phyloP scores from a whole-genome alignment of 2,113 vertebrate species.

The Pimephales promelas region DNA sequence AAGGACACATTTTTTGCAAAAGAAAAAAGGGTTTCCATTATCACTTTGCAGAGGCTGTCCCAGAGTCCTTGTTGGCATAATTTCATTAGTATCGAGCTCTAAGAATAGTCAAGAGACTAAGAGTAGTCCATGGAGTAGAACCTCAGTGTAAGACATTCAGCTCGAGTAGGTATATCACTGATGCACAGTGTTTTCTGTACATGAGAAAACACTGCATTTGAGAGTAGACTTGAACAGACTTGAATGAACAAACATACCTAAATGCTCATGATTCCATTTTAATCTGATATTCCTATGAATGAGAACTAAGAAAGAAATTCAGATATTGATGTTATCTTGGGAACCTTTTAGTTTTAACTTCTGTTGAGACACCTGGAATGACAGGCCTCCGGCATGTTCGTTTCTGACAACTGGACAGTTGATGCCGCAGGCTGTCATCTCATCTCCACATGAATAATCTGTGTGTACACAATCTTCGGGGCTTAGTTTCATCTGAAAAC shows the following conservation, averaged over 20 bases:
- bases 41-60: conserved; percentile 40
- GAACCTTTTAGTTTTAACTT: background rate
- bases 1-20: conserved; percentile 40
- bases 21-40: conserved; percentile 39
- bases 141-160: conserved; percentile 8
- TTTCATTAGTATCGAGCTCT: conserved; percentile 48
- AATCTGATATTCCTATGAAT: background rate
- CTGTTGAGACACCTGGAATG: conserved; percentile 1
- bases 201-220: background rate
- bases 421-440: conserved; percentile 29
- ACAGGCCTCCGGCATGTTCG: background rate
- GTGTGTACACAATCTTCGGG: background rate
- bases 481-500: conserved; percentile 3
- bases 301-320: background rate
- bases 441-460: background rate
- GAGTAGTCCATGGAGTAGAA: conserved; percentile 25
- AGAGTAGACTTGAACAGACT: background rate
- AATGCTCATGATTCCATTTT: background rate
- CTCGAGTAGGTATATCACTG: background rate
- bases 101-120: conserved; percentile 52
- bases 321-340: background rate
- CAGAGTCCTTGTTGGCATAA: conserved; percentile 51
- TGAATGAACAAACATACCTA: background rate
- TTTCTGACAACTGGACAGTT: conserved; percentile 25
- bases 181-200: background rate